A percentile compares a stretch with the other conserved stretches of the same genome.
These are phyloP conservation scores for Rotaria sp. DNA, from an alignment of 2,888 invertebrate genomes.

Conservation along the genomic window DNA sequence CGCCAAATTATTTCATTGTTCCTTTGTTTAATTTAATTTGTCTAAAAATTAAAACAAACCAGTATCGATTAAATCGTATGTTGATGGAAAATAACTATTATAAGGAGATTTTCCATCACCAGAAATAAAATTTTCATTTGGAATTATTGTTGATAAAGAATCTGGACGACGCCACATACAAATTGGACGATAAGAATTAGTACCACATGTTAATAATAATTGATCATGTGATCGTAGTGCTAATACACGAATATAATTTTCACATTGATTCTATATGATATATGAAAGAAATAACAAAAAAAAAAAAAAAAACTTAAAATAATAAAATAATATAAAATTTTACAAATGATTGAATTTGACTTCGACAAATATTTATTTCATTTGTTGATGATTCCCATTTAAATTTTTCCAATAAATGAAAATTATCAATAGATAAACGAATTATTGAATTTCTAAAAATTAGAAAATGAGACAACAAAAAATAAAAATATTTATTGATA, in stretches of 20 bases:
- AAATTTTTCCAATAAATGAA: background rate
- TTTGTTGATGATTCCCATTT: background rate
- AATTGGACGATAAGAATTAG: conserved; percentile 77
- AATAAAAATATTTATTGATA: too few relatives aligned
- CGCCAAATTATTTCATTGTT: too few relatives aligned
- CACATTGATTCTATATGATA: background rate
- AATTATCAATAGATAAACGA: conserved; percentile 5
- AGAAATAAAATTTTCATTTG: conserved; percentile 60
- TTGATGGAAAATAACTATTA: conserved; percentile 61
- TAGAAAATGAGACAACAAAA: too few relatives aligned
- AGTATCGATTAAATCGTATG: conserved; percentile 70
- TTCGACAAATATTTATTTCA: conserved; percentile 10
- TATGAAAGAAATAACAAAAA: background rate
- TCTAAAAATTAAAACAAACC: conserved; percentile 54
- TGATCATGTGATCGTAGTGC: conserved; percentile 52
- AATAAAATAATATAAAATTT: too few relatives aligned
- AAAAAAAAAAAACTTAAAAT: too few relatives aligned
- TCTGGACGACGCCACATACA: conserved; percentile 71
- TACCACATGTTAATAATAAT: conserved; percentile 78
- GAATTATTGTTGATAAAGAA: conserved; percentile 35
- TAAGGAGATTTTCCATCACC: conserved; percentile 80
- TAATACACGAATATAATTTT: conserved; percentile 22
- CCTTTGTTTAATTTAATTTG: too few relatives aligned
- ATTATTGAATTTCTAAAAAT: background rate
- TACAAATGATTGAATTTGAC: background rate